A percentile compares a stretch with the other conserved stretches of the same genome.
These are phyloP conservation scores for Polyergus mexicanus DNA, from an alignment of 1,140 invertebrate genomes.

Conservation along the genomic window DNA sequence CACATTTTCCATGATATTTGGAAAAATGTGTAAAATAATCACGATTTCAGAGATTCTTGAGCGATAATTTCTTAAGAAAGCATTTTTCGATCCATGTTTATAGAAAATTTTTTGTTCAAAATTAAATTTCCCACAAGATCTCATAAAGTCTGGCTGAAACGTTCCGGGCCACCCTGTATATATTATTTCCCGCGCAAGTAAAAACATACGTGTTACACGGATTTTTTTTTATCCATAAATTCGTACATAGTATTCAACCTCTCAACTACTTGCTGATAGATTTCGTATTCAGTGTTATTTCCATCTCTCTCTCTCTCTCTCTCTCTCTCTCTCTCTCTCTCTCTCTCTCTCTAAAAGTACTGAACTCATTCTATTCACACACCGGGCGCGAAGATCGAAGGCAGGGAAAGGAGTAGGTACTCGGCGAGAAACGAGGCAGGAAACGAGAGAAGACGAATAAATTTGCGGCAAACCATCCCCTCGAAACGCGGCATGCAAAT, in stretches of 20 bases:
- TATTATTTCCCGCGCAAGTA: neutral
- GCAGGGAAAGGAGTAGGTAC: neutral
- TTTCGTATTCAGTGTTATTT: constrained; percentile 30
- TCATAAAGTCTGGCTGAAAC: too few relatives aligned
- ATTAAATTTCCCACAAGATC: too few relatives aligned
- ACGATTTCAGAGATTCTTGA: too few relatives aligned
- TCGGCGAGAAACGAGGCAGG: constrained; percentile 3
- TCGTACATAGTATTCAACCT: constrained; percentile 15
- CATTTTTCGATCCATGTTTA: too few relatives aligned
- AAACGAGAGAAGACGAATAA: constrained; percentile 70
- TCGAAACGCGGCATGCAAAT: constrained; percentile 81
- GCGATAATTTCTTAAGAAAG: too few relatives aligned
- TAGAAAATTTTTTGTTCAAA: too few relatives aligned
- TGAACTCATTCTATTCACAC: constrained; percentile 29
- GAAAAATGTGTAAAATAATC: too few relatives aligned
- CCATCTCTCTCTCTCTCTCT: neutral
- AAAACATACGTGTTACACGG: neutral
- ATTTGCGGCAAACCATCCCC: constrained; percentile 75
- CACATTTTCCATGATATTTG: too few relatives aligned
- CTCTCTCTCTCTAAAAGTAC: constrained; percentile 8
- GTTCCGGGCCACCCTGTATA: neutral
- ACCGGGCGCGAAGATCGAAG: neutral
- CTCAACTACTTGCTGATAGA: constrained; percentile 10
- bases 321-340: constrained; percentile 18
- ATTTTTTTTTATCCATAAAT: constrained; percentile 34